Evolutionary conservation across 2,797 vertebrate species (phyloP), one percentile per base, ranked within the genome.

Genomic region (Sebastes paucispinis): DNA sequence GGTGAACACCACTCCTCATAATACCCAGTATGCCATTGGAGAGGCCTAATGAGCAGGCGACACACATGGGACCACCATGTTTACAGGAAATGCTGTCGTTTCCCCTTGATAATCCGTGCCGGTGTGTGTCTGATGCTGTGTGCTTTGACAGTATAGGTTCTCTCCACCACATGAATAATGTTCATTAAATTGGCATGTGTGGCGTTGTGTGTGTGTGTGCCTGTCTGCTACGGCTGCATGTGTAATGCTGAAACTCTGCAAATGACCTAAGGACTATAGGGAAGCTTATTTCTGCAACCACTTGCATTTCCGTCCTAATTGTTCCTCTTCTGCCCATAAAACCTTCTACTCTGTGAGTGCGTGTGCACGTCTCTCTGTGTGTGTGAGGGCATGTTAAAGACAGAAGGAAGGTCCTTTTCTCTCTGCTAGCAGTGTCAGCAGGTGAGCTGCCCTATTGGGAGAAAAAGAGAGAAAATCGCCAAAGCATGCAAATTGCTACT

Each of bases 401-500:
- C 71, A 68, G 81, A 91, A 78, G 75, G 80, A 84, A 58, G 77
- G 82, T 83, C 76, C 69, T 91, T 90, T 92, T 90, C 75, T 87
- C 85, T 87, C 75, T 79, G 82, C 87, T 67, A 88, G 92, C 92
- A 82, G 78, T 94, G 94, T 95, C 94, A 95, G 95, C 93, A 93
- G 93, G 95, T 93, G 94, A 94, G 87, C 86, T 75, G 85, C 64
- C 74, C 92, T 92, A 83, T 93, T 91, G 91, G 90, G 93, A 93
- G 79, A 88, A 84, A 88, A 84, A 88, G 89, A 79, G 90, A 85
- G 93, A 87, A 91, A 95, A 91, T 94, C 60, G 81, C 84, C 90
- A 91, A 94, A 94, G 92, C 93, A 92, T 95, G 93, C 94, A 94
- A 94, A 95, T 94, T 88, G 80, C 87, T 83, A 77, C 88, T 93